Base-by-base conservation (phyloP, 2,797 vertebrate species). In the Poeciliopsis presidionis region DNA sequence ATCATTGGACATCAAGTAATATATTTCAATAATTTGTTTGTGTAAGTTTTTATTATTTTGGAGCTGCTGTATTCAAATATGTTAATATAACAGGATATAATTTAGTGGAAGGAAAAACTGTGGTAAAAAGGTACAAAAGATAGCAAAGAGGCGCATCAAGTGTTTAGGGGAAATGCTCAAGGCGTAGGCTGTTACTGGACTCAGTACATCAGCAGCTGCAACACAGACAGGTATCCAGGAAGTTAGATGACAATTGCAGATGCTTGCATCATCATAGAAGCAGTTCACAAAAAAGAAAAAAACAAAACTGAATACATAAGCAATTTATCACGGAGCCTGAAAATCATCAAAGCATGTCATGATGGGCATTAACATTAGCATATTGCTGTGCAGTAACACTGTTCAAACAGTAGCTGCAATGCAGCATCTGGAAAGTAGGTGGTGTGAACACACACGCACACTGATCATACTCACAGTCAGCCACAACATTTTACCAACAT, bases 401-500 rank as follows among this genome's bases (percentile, higher is more conserved):
- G n/a, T 20, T 74, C 53, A 43, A 43, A 9, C 16, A 30, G 39
- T 61, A 61, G 73, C 73, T 74, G 72, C 72, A n/a, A 33, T 4
- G 72, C 72, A 57, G 36, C 39, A 57, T 16, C 39, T 41, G 25
- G 36, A 73, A 73, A 47, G 36, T 41, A 53, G 72, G 72, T 55
- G 41, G 51, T 53, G 30, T 28, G 33, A 73, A 25, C 53, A 28
- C 55, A 18, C 16, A 63, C 33, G n/a, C 25, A 16, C 5, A 14
- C 3, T 28, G 3, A n/a, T n/a, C 28, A 59, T 4, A 28, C 22
- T 28, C 1, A n/a, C 13, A 45, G 67, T 25, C 22, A 67, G 41
- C n/a, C 41, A 41, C 55, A 74, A 55, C 72, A 73, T 20, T 55
- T 73, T 39, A 55, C 49, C 22, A 73, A 55, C 39, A n/a, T 55